Conservation (phyloP, 2,888 invertebrate genomes). For the Ectemnius continuus region DNA sequence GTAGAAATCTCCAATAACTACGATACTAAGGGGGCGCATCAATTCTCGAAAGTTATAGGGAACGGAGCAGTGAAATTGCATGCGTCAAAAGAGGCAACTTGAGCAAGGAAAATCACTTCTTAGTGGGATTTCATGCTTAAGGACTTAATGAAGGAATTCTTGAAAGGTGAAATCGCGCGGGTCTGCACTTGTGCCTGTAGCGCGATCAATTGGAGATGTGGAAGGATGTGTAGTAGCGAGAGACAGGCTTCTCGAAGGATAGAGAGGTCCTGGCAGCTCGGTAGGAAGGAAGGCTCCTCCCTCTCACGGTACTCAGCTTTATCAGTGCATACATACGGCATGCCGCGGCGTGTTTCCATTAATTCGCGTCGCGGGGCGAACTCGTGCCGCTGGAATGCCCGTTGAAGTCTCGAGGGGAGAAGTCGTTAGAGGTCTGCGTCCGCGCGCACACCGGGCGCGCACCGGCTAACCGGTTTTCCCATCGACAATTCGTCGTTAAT, state of each 20-base stretch:
- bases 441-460: slow-evolving; percentile 50
- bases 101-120: too few species aligned
- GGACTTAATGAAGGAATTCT: too few species aligned
- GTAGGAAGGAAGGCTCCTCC: slow-evolving; percentile 34
- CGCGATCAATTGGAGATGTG: too few species aligned
- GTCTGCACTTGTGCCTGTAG: too few species aligned
- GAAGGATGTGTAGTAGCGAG: too few species aligned
- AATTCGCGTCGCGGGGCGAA: slow-evolving; percentile 72
- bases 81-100: too few species aligned
- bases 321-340: slow-evolving; percentile 66
- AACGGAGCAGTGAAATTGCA: too few species aligned
- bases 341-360: slow-evolving; percentile 73
- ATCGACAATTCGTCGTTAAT: slow-evolving; percentile 73
- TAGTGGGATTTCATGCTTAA: too few species aligned
- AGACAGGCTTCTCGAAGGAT: slow-evolving; percentile 23
- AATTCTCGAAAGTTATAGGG: too few species aligned
- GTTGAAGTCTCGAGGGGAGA: slow-evolving; percentile 64
- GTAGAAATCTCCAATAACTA: too few species aligned
- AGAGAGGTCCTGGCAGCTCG: slow-evolving; percentile 43
- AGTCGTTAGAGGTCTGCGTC: slow-evolving; percentile 67
- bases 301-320: slow-evolving; percentile 66
- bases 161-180: too few species aligned
- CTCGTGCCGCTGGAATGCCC: slow-evolving; percentile 70
- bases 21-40: too few species aligned
- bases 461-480: slow-evolving; percentile 72